phyloP scores from a whole-genome alignment of 2,797 vertebrate genomes.

The Dendrocincla fuliginosa region DNA sequence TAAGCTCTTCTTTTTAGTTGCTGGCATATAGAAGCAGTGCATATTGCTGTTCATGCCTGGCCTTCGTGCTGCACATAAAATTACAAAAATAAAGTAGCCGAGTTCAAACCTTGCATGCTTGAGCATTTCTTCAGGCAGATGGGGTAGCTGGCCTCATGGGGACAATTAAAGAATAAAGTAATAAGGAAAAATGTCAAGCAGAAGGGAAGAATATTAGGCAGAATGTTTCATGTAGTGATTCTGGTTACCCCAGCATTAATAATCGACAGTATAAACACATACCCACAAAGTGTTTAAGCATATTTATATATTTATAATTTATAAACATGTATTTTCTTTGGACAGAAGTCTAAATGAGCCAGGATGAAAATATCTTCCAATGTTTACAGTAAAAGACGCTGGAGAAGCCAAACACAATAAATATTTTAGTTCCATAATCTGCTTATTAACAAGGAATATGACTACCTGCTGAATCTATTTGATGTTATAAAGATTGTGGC shows the following conservation, averaged over 20 bases:
- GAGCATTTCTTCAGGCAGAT: constrained; percentile 37
- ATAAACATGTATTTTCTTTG: constrained; percentile 60
- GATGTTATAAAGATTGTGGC: neutral
- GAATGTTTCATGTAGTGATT: constrained; percentile 42
- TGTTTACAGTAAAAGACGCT: constrained; percentile 39
- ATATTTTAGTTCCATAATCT: constrained; percentile 49
- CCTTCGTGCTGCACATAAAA: constrained; percentile 19
- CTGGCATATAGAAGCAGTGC: neutral
- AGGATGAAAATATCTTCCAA: neutral
- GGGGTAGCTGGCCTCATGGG: constrained; percentile 42
- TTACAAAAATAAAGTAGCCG: constrained; percentile 8
- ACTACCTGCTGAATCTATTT: constrained; percentile 4
- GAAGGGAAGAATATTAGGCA: constrained; percentile 34
- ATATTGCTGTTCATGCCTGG: constrained; percentile 9
- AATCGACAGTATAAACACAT: constrained; percentile 44
- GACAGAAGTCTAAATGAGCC: constrained; percentile 12
- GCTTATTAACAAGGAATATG: constrained; percentile 24
- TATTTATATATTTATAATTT: constrained; percentile 61
- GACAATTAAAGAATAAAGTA: constrained; percentile 62
- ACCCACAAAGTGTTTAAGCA: constrained; percentile 40
- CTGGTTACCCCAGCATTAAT: constrained; percentile 47
- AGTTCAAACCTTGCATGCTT: constrained; percentile 19
- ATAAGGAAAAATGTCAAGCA: constrained; percentile 64
- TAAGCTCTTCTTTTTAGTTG: neutral
- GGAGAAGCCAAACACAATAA: constrained; percentile 43